phyloP scores from a whole-genome alignment of 2,113 vertebrate genomes.

The Vicugna pacos region DNA sequence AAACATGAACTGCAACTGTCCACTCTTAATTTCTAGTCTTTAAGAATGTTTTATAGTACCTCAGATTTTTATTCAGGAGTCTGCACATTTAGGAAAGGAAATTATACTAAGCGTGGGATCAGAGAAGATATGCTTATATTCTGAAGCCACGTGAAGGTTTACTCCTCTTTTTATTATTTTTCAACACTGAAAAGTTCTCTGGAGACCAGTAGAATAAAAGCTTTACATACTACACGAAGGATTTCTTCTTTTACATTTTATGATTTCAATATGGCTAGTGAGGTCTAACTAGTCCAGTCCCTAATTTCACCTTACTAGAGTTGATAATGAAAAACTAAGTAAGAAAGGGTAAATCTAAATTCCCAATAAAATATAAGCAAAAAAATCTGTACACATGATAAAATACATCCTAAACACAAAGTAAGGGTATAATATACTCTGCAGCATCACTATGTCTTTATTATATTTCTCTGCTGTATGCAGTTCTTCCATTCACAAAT shows the following conservation, averaged over 20 bases:
- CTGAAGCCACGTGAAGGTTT: slow-evolving; percentile 37
- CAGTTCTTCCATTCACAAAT: slow-evolving; percentile 76
- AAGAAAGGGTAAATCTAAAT: background rate
- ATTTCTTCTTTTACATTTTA: background rate
- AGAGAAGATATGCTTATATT: background rate
- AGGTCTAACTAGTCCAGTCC: slow-evolving; percentile 35
- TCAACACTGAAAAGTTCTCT: slow-evolving; percentile 32
- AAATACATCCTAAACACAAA: slow-evolving; percentile 78
- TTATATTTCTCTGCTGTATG: slow-evolving; percentile 74
- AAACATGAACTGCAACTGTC: background rate
- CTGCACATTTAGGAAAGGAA: background rate
- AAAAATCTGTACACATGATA: slow-evolving; percentile 46
- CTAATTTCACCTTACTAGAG: slow-evolving; percentile 10
- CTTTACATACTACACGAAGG: background rate
- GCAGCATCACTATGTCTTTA: slow-evolving; percentile 81
- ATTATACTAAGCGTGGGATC: background rate
- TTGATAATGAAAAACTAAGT: slow-evolving; percentile 26
- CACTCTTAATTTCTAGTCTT: background rate
- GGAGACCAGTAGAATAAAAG: slow-evolving; percentile 1
- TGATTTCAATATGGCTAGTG: background rate
- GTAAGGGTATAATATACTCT: slow-evolving; percentile 81
- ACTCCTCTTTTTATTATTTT: background rate
- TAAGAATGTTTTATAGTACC: slow-evolving; percentile 49
- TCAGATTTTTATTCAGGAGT: slow-evolving; percentile 35
- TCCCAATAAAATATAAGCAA: background rate